Percentiles rank a stretch among this genome's conserved stretches.
Conservation (phyloP, 2,113 vertebrate genomes). For the Oreochromis spilurus region DNA sequence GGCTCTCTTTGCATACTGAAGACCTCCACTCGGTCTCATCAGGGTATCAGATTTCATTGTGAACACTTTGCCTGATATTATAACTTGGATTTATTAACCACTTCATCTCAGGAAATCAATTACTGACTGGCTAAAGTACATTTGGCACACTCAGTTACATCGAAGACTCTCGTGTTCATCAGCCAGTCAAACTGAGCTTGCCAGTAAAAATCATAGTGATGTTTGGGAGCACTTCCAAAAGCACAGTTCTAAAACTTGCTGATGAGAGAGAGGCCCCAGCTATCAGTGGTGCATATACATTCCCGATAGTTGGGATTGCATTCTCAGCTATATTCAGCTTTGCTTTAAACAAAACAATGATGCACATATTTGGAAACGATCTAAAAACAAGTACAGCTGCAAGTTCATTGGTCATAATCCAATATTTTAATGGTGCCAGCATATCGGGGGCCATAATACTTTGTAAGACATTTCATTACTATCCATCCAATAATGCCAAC, state of each 20-base stretch:
- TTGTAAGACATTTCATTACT: not conserved
- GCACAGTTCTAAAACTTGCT: not conserved
- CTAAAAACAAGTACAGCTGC: not conserved
- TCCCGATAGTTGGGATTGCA: too few relatives aligned
- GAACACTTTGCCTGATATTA: not conserved
- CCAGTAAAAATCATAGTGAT: not conserved
- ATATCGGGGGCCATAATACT: not conserved
- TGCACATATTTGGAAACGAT: not conserved
- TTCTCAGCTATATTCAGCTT: not conserved
- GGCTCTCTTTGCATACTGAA: not conserved
- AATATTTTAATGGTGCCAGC: not conserved
- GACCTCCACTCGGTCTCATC: not conserved
- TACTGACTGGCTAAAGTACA: not conserved
- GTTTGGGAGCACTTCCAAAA: not conserved
- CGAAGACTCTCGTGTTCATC: not conserved
- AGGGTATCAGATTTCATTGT: not conserved
- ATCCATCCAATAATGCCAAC: not conserved
- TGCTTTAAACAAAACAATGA: not conserved
- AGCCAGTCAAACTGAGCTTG: not conserved
- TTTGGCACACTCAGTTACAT: not conserved
- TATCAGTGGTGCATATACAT: not conserved
- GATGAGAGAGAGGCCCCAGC: not conserved
- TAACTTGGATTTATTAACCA: not conserved
- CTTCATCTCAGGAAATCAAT: not conserved
- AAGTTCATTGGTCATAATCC: not conserved